Conservation (phyloP, 2,113 vertebrate species). For the Uropsilus gracilis region DNA sequence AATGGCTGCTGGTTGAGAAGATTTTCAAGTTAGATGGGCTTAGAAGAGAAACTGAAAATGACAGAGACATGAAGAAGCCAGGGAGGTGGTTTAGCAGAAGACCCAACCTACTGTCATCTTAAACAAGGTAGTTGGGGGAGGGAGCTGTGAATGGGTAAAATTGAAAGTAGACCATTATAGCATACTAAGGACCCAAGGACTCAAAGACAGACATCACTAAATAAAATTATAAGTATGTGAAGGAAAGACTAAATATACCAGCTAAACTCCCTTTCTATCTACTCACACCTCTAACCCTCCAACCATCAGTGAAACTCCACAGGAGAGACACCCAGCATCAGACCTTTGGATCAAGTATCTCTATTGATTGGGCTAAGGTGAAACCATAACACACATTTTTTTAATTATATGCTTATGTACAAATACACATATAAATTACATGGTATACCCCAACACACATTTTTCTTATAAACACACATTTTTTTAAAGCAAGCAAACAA, state of each 20-base stretch:
- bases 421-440: no score
- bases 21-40: not conserved
- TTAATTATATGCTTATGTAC: no score
- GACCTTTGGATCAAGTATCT: not conserved
- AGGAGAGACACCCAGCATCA: not conserved
- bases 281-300: not conserved
- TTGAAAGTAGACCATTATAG: not conserved
- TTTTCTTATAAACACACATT: not conserved
- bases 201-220: not conserved
- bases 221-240: not conserved
- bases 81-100: conserved; percentile 11
- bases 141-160: not conserved
- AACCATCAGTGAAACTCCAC: not conserved
- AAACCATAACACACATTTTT: not conserved
- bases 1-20: not conserved
- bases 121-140: not conserved
- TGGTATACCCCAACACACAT: not conserved
- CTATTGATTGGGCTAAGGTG: not conserved
- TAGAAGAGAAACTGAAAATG: not conserved
- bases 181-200: not conserved
- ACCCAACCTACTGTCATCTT: not conserved
- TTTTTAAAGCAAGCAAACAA: not conserved
- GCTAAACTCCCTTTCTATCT: not conserved
- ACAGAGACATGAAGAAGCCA: not conserved
- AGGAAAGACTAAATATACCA: conserved; percentile 7